phyloP scores from a whole-genome alignment of 2,888 invertebrate species.

The Tiliacea aurago region DNA sequence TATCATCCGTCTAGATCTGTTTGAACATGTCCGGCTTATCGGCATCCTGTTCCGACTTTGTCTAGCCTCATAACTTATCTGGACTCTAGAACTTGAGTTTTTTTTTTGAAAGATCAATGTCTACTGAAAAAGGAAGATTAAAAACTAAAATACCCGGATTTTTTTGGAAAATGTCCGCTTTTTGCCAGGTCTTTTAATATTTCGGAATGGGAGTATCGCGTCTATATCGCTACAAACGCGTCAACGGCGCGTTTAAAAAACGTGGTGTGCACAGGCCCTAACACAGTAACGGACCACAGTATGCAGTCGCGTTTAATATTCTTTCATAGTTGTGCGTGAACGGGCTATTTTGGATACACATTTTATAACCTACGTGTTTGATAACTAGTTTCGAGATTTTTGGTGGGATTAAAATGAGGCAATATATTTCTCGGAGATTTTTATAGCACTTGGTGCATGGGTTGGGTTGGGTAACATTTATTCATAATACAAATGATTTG shows the following conservation, averaged over 20 bases:
- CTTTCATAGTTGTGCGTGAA: not conserved
- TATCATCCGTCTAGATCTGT: not conserved
- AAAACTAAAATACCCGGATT: not conserved
- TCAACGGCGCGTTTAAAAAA: too few relatives aligned
- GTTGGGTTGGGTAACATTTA: not conserved
- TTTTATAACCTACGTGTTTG: not conserved
- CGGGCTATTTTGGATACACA: not conserved
- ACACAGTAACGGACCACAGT: not conserved
- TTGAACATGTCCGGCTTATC: not conserved
- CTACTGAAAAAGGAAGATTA: too few relatives aligned
- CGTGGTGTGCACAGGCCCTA: too few relatives aligned
- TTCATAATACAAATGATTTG: conserved; percentile 9
- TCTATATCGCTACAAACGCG: too few relatives aligned
- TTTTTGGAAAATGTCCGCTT: too few relatives aligned
- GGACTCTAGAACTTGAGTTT: too few relatives aligned
- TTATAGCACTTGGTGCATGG: conserved; percentile 35
- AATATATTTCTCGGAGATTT: conserved; percentile 27
- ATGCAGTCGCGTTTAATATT: not conserved
- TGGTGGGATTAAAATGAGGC: conserved; percentile 29
- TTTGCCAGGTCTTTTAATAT: too few relatives aligned
- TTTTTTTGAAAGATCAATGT: not conserved
- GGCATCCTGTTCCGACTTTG: too few relatives aligned
- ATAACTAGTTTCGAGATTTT: conserved; percentile 6
- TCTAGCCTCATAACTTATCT: not conserved
- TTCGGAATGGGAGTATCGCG: too few relatives aligned